Conservation (phyloP, 2,113 vertebrate genomes). For the Oncorhynchus keta region DNA sequence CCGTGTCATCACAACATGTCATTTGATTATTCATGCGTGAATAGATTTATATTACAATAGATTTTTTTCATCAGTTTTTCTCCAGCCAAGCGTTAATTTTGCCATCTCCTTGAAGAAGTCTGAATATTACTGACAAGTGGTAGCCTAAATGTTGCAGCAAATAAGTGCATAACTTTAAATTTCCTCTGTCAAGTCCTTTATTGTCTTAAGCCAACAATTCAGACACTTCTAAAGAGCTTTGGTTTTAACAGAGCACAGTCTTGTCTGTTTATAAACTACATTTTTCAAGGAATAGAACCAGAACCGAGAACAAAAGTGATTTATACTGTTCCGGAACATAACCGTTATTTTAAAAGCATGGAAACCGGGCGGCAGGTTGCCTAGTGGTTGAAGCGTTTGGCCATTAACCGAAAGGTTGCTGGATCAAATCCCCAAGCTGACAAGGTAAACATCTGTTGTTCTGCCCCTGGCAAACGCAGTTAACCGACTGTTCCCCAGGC, state of each 20-base stretch:
- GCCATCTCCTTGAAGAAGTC: conserved; percentile 2
- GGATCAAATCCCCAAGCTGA: too few relatives aligned
- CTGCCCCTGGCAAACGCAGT: too few relatives aligned
- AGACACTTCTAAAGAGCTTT: neutral
- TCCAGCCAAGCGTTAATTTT: conserved; percentile 9
- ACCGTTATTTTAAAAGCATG: too few relatives aligned
- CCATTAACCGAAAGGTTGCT: too few relatives aligned
- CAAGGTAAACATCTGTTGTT: too few relatives aligned
- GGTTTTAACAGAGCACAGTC: neutral
- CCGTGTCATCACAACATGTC: conserved; percentile 13
- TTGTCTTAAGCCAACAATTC: conserved; percentile 2
- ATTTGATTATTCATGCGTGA: conserved; percentile 22
- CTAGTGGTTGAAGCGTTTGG: too few relatives aligned
- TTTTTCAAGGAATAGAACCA: too few relatives aligned
- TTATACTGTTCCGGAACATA: too few relatives aligned
- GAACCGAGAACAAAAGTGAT: too few relatives aligned
- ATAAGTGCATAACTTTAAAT: conserved; percentile 25
- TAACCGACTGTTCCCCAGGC: too few relatives aligned
- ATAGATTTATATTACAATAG: conserved; percentile 18
- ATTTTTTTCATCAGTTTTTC: conserved; percentile 1
- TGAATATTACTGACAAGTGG: conserved; percentile 31
- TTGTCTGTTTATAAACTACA: too few relatives aligned
- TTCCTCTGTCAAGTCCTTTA: conserved; percentile 25
- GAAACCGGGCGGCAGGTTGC: too few relatives aligned
- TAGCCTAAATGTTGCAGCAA: conserved; percentile 36